Percentiles rank a stretch among this genome's conserved stretches.
phyloP scores from a whole-genome alignment of 2,113 vertebrate genomes.

The Ictalurus punctatus region DNA sequence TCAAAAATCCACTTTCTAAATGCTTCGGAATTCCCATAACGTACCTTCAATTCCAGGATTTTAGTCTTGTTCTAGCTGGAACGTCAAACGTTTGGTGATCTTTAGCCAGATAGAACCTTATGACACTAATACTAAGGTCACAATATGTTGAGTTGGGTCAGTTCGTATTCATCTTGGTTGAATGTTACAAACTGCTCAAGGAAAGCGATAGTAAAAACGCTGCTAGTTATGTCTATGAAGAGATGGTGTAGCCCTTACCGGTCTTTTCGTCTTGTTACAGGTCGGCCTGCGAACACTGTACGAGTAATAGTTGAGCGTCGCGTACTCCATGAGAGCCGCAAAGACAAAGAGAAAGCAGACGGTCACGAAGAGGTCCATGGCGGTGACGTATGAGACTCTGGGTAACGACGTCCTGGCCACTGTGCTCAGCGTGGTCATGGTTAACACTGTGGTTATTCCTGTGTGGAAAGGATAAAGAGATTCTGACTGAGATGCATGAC shows the following conservation, averaged over 20 bases:
- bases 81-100: not conserved
- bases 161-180: not conserved
- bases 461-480: slow-evolving; percentile 49
- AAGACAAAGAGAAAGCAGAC: slow-evolving; percentile 98
- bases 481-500: not conserved
- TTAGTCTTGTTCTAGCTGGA: not conserved
- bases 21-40: not conserved
- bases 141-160: not conserved
- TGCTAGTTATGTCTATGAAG: not conserved
- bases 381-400: slow-evolving; percentile 92
- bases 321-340: slow-evolving; percentile 95
- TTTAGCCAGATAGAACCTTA: not conserved
- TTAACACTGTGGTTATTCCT: slow-evolving; percentile 96
- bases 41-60: not conserved
- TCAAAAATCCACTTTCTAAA: not conserved
- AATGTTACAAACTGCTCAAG: not conserved
- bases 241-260: slow-evolving; percentile 68
- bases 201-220: not conserved
- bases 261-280: slow-evolving; percentile 78
- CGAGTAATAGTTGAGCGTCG: slow-evolving; percentile 92
- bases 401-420: slow-evolving; percentile 92
- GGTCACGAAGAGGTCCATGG: slow-evolving; percentile 97
- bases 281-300: slow-evolving; percentile 75
- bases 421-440: slow-evolving; percentile 95
- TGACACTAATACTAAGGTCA: not conserved